These are phyloP conservation scores for Chelidonichthys spinosus DNA, from an alignment of 2,797 vertebrate species.

Conservation along the genomic window DNA sequence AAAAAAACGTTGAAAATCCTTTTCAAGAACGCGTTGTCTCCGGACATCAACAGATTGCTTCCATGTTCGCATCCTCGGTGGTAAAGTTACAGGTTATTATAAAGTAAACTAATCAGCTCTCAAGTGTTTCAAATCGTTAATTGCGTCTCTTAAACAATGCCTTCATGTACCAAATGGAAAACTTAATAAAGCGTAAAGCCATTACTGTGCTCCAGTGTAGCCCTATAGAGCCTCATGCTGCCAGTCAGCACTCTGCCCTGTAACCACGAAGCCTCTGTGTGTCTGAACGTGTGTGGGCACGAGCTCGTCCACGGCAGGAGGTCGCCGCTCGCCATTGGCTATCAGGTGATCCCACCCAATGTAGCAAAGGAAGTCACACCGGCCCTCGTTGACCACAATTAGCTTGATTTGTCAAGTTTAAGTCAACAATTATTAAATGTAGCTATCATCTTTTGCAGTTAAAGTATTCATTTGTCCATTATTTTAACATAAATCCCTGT, in stretches of 20 bases:
- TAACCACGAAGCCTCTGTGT: slow-evolving; percentile 21
- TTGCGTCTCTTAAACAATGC: slow-evolving; percentile 32
- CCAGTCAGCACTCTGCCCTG: slow-evolving; percentile 56
- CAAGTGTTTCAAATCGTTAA: slow-evolving; percentile 37
- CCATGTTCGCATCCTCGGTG: not conserved
- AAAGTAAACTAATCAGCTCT: slow-evolving; percentile 25
- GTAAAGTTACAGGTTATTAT: slow-evolving; percentile 13
- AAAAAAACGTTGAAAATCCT: slow-evolving; percentile 16
- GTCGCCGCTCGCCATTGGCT: slow-evolving; percentile 22
- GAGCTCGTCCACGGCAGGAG: slow-evolving; percentile 13
- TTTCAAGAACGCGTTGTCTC: not conserved
- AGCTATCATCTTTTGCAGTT: not conserved
- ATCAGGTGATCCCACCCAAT: slow-evolving; percentile 52
- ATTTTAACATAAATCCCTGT: not conserved
- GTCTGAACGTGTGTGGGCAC: slow-evolving; percentile 6
- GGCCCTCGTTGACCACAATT: slow-evolving; percentile 24
- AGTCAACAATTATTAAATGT: not conserved
- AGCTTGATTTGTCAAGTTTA: not conserved
- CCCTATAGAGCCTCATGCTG: slow-evolving; percentile 21
- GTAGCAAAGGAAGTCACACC: slow-evolving; percentile 28
- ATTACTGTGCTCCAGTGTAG: slow-evolving; percentile 27
- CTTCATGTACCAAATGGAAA: slow-evolving; percentile 35
- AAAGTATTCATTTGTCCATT: not conserved
- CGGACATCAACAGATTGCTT: slow-evolving; percentile 7
- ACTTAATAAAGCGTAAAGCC: slow-evolving; percentile 55